Evolutionary conservation across 1,140 invertebrate genomes (phyloP), one percentile per base, ranked within the genome.

Genomic region (Leptinotarsa texana): DNA sequence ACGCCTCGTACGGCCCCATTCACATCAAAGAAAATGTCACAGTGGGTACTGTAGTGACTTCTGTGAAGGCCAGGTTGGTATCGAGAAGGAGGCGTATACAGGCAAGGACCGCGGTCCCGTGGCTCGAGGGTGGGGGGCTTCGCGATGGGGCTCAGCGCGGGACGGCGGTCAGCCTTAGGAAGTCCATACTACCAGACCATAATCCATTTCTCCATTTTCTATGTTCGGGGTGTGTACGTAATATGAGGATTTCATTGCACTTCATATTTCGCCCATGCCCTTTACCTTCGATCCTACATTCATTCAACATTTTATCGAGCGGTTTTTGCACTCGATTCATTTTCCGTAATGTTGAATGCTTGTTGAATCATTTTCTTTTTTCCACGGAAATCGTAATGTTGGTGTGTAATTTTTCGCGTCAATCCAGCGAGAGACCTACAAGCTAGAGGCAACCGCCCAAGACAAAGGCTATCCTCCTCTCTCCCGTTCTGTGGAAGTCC

Each of bases 11-110:
- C 91, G 95, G 95, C 89, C 95, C 95, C 89, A 95, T 95, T 90
- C 93, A 93, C 91, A 94, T 97, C 91, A 93, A 93, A 92, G 96
- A 98, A 94, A 97, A 97, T 93, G 94, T 96, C 91, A 96, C 94
- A 92, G 94, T 97, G 90, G 95, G 96, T 92, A 96, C 95, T 89
- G 92, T 95, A 91, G 95, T 98, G 91, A 96, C 94, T 89, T 93
- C 95, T 88, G 92, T 97, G 87, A 97, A 96, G 93, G 95, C 95
- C 90, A 96, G 95, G 95, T 96, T 95, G 93, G 94, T 96, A 94
- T 93, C 87, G 87, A 85, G 49, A 24, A 71, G 51, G 21, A 70
- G 27, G 49, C 27, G 63, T 21, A 68, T 62, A 68, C n/a, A 68
- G 72, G 69, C 74, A 77, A 22, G 63, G 61, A 61, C 61, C 73